Base-by-base conservation (phyloP, 1,140 invertebrate genomes). In the Drosophila chauvacae region DNA sequence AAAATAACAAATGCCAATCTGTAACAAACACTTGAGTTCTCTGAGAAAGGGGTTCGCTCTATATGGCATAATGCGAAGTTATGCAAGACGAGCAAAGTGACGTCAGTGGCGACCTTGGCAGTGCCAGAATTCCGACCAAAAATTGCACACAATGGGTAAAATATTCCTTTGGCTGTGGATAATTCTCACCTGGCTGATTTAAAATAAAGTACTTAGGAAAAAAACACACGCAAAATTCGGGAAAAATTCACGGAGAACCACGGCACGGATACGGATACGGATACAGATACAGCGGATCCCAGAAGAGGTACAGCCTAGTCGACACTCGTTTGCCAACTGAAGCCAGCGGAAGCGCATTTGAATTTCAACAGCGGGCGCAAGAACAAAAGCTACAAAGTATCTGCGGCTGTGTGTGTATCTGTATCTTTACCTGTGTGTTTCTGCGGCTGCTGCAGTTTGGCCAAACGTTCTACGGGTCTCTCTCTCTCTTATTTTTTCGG, bases 271-370 rank as follows among this genome's bases (percentile, higher is more conserved):
- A 44, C 20, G 47, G 55, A 50, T 45, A 72, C 59, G 56, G 55
- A 56, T 55, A 58, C 53, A 63, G 53, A 68, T 57, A 69, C 44
- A 57, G 57, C 57, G 47, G 42, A 61, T 63, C 57, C 72, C 28
- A 62, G 41, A 61, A 76, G 71, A 84, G 83, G 82, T 87, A 87
- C 78, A 87, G 88, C 88, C 83, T 87, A 91, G 88, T 91, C 88
- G 88, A 91, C 88, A 88, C 78, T 84, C 77, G 80, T 56, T 85
- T 87, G 88, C 88, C 88, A 91, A 91, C 88, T 91, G 65, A 91
- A 86, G 73, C 62, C 53, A 82, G 78, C 83, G 83, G 88, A 88
- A 90, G 76, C 86, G 81, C 79, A 90, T 90, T 90, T 90, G 79
- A 90, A 90, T 86, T 90, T 90, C 78, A 90, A 87, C 81, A 86